Conservation (phyloP, 2,888 invertebrate genomes). For the Argyresthia goedartella region DNA sequence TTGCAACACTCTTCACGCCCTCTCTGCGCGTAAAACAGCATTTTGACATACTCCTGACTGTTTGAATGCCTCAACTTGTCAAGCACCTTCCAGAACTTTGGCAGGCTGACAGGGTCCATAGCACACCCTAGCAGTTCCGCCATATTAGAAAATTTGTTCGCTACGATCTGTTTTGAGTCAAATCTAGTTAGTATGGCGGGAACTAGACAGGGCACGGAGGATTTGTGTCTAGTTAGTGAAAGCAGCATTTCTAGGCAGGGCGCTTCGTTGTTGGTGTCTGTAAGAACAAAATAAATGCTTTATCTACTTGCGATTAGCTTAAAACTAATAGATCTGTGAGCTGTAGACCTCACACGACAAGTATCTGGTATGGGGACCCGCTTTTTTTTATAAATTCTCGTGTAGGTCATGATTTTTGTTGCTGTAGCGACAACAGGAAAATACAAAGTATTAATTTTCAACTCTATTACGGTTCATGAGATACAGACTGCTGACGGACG, state of each 20-base stretch:
- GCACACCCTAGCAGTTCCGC: slow-evolving; percentile 27
- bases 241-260: slow-evolving; percentile 18
- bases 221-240: slow-evolving; percentile 19
- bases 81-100: slow-evolving; percentile 20
- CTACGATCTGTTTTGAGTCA: slow-evolving; percentile 7
- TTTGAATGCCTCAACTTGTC: slow-evolving; percentile 13
- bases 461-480: too few relatives aligned
- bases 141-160: slow-evolving; percentile 14
- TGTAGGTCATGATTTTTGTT: too few relatives aligned
- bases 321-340: too few relatives aligned
- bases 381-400: too few relatives aligned
- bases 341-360: too few relatives aligned
- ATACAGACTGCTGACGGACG: too few relatives aligned
- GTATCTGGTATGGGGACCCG: too few relatives aligned
- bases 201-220: slow-evolving; percentile 23
- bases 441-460: too few relatives aligned
- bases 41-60: slow-evolving; percentile 25
- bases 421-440: too few relatives aligned
- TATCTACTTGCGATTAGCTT: neutral
- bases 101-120: slow-evolving; percentile 16
- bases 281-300: slow-evolving; percentile 4
- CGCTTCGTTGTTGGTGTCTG: slow-evolving; percentile 14
- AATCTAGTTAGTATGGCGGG: slow-evolving; percentile 14
- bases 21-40: slow-evolving; percentile 27
- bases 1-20: slow-evolving; percentile 26